phyloP scores from a whole-genome alignment of 2,113 vertebrate species.

The Sebastes schlegelii region DNA sequence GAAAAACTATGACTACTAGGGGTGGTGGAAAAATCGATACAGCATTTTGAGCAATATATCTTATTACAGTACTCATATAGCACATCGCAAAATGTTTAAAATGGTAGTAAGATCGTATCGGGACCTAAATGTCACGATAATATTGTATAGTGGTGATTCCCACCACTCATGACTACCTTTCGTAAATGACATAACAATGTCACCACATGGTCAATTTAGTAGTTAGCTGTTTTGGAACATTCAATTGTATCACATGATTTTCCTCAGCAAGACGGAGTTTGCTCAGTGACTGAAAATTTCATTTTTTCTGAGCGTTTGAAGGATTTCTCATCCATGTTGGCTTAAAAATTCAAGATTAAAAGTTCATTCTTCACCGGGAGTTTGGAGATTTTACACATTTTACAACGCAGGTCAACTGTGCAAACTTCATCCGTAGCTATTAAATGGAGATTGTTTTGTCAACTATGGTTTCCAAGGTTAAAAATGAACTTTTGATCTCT shows the following conservation, averaged over 20 bases:
- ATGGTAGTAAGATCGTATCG: too few relatives aligned
- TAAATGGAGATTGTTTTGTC: not conserved
- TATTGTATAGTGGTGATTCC: too few relatives aligned
- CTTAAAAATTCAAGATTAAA: not conserved
- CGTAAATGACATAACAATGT: not conserved
- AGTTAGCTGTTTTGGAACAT: not conserved
- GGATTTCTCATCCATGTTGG: too few relatives aligned
- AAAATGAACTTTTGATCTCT: not conserved
- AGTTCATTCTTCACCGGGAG: not conserved
- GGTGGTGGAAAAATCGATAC: too few relatives aligned
- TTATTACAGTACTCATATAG: too few relatives aligned
- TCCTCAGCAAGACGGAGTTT: not conserved
- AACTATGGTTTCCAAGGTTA: not conserved
- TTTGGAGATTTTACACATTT: not conserved
- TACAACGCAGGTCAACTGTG: too few relatives aligned
- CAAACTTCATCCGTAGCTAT: not conserved
- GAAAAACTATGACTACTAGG: too few relatives aligned
- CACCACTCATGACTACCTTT: not conserved
- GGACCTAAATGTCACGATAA: too few relatives aligned
- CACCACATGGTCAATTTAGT: not conserved
- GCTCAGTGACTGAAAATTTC: not conserved
- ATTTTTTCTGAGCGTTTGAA: not conserved
- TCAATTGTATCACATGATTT: not conserved
- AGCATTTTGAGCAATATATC: too few relatives aligned
- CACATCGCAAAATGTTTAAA: too few relatives aligned